Evolutionary conservation across 2,113 vertebrate species (phyloP).

Genomic region (Sprattus sprattus): DNA sequence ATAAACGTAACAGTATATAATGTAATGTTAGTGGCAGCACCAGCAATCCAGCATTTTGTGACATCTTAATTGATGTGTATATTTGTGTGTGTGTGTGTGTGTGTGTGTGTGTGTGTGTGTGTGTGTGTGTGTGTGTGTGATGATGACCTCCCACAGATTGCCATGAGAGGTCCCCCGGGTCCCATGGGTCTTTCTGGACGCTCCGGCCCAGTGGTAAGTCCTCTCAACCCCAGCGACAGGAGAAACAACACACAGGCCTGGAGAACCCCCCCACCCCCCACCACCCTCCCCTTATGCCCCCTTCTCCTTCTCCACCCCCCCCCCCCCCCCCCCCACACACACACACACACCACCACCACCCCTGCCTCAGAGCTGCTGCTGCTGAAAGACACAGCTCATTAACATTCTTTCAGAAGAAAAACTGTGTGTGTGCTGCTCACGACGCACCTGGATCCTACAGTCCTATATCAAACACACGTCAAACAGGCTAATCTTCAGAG

Average conservation of each 20-base stretch:
- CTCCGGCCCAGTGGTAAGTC: conserved; percentile 95
- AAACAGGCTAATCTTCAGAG: not conserved
- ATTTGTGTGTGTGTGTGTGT: conserved; percentile 33
- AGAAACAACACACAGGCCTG: not conserved
- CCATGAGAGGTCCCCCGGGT: conserved; percentile 91
- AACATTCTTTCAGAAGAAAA: conserved; percentile 5
- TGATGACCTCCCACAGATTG: conserved; percentile 77
- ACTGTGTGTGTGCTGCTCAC: not conserved
- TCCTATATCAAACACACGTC: not conserved
- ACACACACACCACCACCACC: not conserved
- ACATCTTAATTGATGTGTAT: not conserved
- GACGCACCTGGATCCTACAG: not conserved
- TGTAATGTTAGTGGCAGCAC: not conserved
- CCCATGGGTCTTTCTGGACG: conserved; percentile 98
- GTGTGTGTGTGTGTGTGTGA: conserved; percentile 24
- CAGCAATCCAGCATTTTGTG: not conserved
- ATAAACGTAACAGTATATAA: not conserved
- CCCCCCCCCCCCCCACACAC: not conserved
- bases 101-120: not conserved
- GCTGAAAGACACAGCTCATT: conserved; percentile 12
- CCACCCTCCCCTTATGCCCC: not conserved
- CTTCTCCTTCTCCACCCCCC: not conserved
- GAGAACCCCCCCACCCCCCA: not conserved
- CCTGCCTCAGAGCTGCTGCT: too few relatives aligned
- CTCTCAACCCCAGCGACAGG: not conserved